Evolutionary conservation across 2,797 vertebrate genomes (phyloP).

Genomic region (Microcaecilia unicolor): DNA sequence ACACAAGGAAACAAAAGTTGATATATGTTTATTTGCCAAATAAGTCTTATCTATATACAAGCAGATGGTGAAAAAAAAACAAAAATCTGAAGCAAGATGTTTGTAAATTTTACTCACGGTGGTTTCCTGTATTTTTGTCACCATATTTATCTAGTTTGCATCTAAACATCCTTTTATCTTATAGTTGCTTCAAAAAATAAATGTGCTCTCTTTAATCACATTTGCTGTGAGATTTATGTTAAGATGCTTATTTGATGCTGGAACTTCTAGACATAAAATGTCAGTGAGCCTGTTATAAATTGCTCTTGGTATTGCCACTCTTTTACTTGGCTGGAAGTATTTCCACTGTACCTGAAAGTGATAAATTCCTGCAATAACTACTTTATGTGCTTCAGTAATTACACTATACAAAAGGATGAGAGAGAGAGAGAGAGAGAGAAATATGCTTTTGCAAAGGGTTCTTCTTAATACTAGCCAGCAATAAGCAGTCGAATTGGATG

Average conservation of each 20-base stretch:
- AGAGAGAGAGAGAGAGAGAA: slow-evolving; percentile 23
- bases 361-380: slow-evolving; percentile 59
- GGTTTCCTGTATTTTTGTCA: slow-evolving; percentile 35
- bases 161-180: slow-evolving; percentile 31
- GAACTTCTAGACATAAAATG: slow-evolving; percentile 52
- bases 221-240: slow-evolving; percentile 56
- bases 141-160: slow-evolving; percentile 31
- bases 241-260: slow-evolving; percentile 46
- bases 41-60: slow-evolving; percentile 22
- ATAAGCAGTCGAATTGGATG: slow-evolving; percentile 18
- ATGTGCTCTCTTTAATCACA: slow-evolving; percentile 48
- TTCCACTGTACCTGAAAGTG: slow-evolving; percentile 55
- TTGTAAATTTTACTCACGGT: slow-evolving; percentile 28
- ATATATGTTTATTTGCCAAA: not conserved
- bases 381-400: slow-evolving; percentile 65
- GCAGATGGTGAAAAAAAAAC: slow-evolving; percentile 27
- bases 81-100: slow-evolving; percentile 19
- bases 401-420: slow-evolving; percentile 31
- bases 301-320: slow-evolving; percentile 47
- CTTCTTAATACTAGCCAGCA: slow-evolving; percentile 26
- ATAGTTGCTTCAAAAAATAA: slow-evolving; percentile 47
- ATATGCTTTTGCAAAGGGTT: slow-evolving; percentile 21
- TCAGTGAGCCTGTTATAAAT: slow-evolving; percentile 63
- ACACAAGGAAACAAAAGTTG: too few species aligned
- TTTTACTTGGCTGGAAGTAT: slow-evolving; percentile 57